Conservation (phyloP, 2,888 invertebrate species). For the Druceiella hillmani region DNA sequence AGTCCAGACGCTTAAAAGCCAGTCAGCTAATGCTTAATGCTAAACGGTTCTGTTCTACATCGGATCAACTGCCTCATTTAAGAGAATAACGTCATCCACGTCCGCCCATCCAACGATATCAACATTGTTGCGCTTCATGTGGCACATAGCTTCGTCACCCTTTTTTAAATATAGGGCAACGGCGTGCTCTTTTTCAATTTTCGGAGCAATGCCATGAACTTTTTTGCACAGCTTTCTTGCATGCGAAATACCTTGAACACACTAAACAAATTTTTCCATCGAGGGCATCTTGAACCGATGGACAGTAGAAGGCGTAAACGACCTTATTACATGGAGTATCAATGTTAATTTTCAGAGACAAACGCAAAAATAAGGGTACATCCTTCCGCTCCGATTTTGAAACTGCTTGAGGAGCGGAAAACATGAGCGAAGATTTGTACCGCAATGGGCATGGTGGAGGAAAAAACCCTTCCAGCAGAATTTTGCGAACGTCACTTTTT, state of each 20-base stretch:
- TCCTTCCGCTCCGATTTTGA: neutral
- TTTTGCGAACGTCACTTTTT: constrained; percentile 2
- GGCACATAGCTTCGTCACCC: constrained; percentile 11
- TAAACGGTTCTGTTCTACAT: no score
- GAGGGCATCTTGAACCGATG: no score
- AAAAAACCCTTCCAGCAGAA: constrained; percentile 5
- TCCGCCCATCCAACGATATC: constrained; percentile 9
- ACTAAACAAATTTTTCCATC: no score
- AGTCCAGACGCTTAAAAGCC: no score
- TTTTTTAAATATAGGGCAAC: constrained; percentile 10
- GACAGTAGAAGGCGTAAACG: no score
- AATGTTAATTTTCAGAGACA: no score
- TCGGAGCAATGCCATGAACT: constrained; percentile 6
- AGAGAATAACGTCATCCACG: constrained; percentile 3
- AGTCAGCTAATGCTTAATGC: no score
- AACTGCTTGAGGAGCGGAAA: constrained; percentile 3
- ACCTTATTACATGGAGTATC: no score
- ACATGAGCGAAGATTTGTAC: constrained; percentile 5
- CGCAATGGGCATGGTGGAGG: constrained; percentile 7
- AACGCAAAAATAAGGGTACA: no score
- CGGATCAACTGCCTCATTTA: constrained; percentile 8
- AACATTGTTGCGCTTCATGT: no score
- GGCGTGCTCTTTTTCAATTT: constrained; percentile 11
- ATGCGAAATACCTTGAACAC: no score
- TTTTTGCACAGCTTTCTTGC: no score